phyloP scores from a whole-genome alignment of 2,113 vertebrate species.

The Anguilla rostrata region DNA sequence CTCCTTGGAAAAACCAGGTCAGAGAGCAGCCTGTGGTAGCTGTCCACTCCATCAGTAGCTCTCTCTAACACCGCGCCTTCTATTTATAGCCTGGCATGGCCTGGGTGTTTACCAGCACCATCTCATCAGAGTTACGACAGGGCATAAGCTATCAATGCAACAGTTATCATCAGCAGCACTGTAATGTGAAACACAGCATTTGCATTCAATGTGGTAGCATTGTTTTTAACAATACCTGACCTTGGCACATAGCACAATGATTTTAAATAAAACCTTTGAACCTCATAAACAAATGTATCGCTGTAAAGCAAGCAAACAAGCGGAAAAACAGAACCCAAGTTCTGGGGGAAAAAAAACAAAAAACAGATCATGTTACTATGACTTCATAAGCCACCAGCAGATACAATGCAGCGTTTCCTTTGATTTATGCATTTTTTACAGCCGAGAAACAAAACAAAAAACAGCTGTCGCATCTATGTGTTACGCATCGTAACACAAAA shows the following conservation, averaged over 20 bases:
- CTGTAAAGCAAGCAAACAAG: not conserved
- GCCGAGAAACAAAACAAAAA: conserved; percentile 25
- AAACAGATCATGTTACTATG: not conserved
- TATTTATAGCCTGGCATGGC: not conserved
- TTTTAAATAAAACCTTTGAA: not conserved
- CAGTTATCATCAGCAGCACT: not conserved
- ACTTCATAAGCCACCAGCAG: not conserved
- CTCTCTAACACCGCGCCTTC: not conserved
- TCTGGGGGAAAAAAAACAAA: not conserved
- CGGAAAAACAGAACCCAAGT: not conserved
- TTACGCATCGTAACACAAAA: conserved; percentile 51
- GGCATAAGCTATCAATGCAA: not conserved
- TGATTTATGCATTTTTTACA: not conserved
- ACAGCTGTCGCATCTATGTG: conserved; percentile 64
- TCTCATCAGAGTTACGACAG: not conserved
- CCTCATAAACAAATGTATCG: not conserved
- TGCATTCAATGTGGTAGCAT: not conserved
- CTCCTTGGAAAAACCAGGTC: not conserved
- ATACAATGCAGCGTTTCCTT: not conserved
- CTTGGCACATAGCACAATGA: not conserved
- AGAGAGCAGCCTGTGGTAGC: not conserved
- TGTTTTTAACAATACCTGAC: not conserved
- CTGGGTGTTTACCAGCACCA: not conserved
- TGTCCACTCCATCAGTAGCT: not conserved
- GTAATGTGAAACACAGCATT: not conserved